Conservation (phyloP, 1,140 invertebrate genomes). For the Drosophila neocordata region DNA sequence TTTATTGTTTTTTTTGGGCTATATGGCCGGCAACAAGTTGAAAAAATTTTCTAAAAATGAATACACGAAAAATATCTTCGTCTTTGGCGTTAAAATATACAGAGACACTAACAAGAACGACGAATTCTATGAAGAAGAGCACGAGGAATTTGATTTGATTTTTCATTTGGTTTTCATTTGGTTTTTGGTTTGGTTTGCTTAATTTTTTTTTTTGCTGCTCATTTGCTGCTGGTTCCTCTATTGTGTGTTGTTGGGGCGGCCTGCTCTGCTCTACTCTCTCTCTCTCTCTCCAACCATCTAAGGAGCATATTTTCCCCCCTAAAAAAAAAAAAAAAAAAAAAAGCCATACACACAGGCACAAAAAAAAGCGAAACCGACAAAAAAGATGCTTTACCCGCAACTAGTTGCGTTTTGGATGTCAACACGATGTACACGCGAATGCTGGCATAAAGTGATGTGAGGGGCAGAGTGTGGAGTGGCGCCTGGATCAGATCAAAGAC, state of each 20-base stretch:
- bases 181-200: conserved; percentile 7
- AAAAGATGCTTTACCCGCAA: conserved; percentile 73
- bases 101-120: conserved; percentile 50
- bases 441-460: conserved; percentile 29
- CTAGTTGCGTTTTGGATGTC: conserved; percentile 83
- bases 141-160: conserved; percentile 70
- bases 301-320: conserved; percentile 76
- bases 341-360: background rate
- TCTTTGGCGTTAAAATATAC: conserved; percentile 75
- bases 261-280: conserved; percentile 28
- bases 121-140: conserved; percentile 64
- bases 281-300: conserved; percentile 73
- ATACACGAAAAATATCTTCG: conserved; percentile 78
- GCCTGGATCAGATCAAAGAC: background rate
- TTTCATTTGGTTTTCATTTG: conserved; percentile 57
- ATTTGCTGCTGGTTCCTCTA: conserved; percentile 53
- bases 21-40: conserved; percentile 79
- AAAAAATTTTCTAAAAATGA: conserved; percentile 80
- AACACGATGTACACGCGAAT: conserved; percentile 75
- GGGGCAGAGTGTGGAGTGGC: conserved; percentile 27
- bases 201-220: conserved; percentile 12
- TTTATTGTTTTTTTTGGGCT: conserved; percentile 32
- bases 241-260: conserved; percentile 62
- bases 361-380: conserved; percentile 3
- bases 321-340: conserved; percentile 21